Percentiles rank a stretch among this genome's conserved stretches.
Evolutionary conservation across 2,797 vertebrate genomes (phyloP).

Genomic region (Peromyscus melanophrys): DNA sequence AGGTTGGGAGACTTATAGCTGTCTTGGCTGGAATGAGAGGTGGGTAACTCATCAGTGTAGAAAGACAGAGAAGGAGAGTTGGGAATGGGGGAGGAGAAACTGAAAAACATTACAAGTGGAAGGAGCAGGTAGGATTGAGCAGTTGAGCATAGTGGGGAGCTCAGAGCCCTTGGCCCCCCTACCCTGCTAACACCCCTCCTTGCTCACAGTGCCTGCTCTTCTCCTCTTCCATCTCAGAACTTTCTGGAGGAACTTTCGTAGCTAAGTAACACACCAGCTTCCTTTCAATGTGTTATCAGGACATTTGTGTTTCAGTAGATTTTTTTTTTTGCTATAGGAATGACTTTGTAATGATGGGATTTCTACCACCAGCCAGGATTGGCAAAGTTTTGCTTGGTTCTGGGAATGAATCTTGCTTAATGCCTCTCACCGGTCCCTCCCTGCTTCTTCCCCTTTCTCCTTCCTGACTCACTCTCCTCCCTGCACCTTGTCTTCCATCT

Average conservation of each 20-base stretch:
- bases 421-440: constrained; percentile 20
- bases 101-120: background rate
- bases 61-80: background rate
- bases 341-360: background rate
- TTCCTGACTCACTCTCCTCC: constrained; percentile 51
- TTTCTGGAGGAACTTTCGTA: background rate
- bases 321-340: background rate
- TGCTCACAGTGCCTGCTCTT: background rate
- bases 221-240: background rate
- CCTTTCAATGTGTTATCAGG: constrained; percentile 20
- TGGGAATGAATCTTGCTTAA: constrained; percentile 5
- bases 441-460: constrained; percentile 1
- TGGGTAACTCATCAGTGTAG: background rate
- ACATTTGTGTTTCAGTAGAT: constrained; percentile 5
- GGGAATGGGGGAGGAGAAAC: background rate
- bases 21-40: background rate
- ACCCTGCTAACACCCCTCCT: background rate
- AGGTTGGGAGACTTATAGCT: background rate
- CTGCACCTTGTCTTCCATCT: constrained; percentile 28
- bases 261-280: background rate
- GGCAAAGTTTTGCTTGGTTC: background rate
- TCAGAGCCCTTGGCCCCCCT: background rate
- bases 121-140: background rate
- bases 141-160: rapidly evolving
- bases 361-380: background rate